Evolutionary conservation across 2,888 invertebrate genomes (phyloP), one percentile per base, ranked within the genome.

Genomic region (Ornithoptera alexandrae): DNA sequence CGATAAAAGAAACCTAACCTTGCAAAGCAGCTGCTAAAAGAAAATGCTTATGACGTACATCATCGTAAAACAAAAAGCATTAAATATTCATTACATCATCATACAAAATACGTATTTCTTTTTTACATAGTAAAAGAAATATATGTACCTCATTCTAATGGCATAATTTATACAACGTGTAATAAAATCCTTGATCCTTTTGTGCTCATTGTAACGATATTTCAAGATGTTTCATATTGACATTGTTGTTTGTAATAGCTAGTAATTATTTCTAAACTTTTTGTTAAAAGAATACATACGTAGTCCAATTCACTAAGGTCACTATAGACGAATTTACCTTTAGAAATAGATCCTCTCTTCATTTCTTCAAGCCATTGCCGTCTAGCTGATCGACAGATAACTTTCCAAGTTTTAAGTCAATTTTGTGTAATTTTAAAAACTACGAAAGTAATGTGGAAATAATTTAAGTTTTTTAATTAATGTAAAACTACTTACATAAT

Each of bases 151-250:
- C 53, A 56, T 67, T 53, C 30, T 62, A 58, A 64, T 53, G 46
- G 60, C 60, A 65, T 69, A 69, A 65, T 69, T 69, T 65, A 69
- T 58, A 62, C 30, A 63, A 58, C 50, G 46, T 58, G 62, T 65
- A 69, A 69, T 69, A 69, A 65, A 69, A 65, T 69, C 62, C 62
- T 65, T 69, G 62, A 69, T 65, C 56, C 62, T 62, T 17, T 56
- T 57, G 57, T 62, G 58, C 62, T 57, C 53, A 62, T 61, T 46
- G 62, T 69, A 69, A 69, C 65, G 65, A 69, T 30, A 56, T 61
- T 69, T 60, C 24, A 69, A 65, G 58, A 65, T 69, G 65, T 24
- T 30, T 65, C 46, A 58, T 57, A n/a, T 62, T 65, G 69, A 65
- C 65, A 62, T 17, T 39, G 61, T 53, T 65, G 65, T 62, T 62